These are phyloP conservation scores for Pherbina coryleti DNA, from an alignment of 2,888 invertebrate genomes.

Conservation along the genomic window DNA sequence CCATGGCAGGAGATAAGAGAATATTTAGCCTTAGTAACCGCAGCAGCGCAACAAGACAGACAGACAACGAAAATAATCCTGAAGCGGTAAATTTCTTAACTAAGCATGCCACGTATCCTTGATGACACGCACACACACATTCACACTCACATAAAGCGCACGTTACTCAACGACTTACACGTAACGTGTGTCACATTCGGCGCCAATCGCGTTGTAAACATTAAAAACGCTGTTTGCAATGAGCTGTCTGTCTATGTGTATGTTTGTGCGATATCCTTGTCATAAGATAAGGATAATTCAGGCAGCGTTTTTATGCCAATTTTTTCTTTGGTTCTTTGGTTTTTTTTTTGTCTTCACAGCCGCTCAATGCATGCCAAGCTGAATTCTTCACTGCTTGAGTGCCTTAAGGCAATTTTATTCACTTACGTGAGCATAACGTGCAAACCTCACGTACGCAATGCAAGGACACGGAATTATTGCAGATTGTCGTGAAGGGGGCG, in stretches of 20 bases:
- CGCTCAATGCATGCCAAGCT: conserved; percentile 59
- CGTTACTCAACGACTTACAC: not conserved
- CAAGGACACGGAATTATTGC: conserved; percentile 18
- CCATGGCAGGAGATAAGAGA: conserved; percentile 19
- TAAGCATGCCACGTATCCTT: conserved; percentile 44
- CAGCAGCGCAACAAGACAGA: conserved; percentile 17
- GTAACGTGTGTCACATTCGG: conserved; percentile 22
- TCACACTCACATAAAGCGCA: not conserved
- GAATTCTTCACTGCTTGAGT: conserved; percentile 58
- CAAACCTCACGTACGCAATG: conserved; percentile 63
- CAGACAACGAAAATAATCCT: conserved; percentile 53
- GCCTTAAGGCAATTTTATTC: conserved; percentile 67
- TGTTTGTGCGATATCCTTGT: conserved; percentile 42
- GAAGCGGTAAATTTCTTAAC: conserved; percentile 58
- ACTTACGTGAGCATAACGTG: conserved; percentile 66
- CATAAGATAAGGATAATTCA: conserved; percentile 49
- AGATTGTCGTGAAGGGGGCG: not conserved
- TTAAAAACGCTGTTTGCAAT: conserved; percentile 24
- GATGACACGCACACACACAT: conserved; percentile 13
- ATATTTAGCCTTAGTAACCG: conserved; percentile 23
- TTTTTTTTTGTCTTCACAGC: conserved; percentile 52
- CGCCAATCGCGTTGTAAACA: conserved; percentile 30
- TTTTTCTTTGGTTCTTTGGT: conserved; percentile 54
- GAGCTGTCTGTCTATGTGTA: not conserved
- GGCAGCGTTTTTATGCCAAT: conserved; percentile 60